Percentiles rank a stretch among this genome's conserved stretches.
Evolutionary conservation across 2,797 vertebrate genomes (phyloP).

Genomic region (Onychomys torridus): DNA sequence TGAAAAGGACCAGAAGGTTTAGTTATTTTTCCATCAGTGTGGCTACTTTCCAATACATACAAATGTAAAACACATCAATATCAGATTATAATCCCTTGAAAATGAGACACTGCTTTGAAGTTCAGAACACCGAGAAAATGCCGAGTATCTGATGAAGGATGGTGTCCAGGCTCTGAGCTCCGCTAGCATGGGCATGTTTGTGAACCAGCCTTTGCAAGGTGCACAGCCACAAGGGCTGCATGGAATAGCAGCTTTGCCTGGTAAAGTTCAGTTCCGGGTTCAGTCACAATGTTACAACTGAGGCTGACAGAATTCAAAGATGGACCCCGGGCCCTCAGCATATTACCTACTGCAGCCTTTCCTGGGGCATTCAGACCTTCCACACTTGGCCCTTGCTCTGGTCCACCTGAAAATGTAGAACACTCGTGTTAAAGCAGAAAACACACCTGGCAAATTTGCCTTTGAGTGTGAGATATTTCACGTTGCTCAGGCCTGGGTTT

Average conservation of each 20-base stretch:
- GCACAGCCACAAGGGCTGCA: rapidly evolving
- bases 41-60: neutral
- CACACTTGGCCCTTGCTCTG: slow-evolving; percentile 91
- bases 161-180: neutral
- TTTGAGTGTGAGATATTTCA: neutral
- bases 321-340: rapidly evolving
- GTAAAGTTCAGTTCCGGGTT: neutral
- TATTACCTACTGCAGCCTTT: slow-evolving; percentile 91
- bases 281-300: neutral
- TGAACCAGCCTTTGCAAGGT: neutral
- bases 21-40: neutral
- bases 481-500: neutral
- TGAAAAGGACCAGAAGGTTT: too few species aligned
- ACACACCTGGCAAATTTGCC: neutral
- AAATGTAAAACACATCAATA: neutral
- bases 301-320: neutral
- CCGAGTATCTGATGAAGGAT: rapidly evolving
- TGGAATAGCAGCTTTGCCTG: neutral
- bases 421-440: slow-evolving; percentile 33
- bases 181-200: too few species aligned
- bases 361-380: slow-evolving; percentile 92
- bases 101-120: neutral
- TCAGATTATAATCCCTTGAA: neutral
- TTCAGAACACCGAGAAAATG: neutral
- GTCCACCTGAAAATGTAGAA: slow-evolving; percentile 86